Percentiles rank a stretch among this genome's conserved stretches.
Conservation (phyloP, 64 coral and sea anemone genomes). For the Actinia tenebrosa region DNA sequence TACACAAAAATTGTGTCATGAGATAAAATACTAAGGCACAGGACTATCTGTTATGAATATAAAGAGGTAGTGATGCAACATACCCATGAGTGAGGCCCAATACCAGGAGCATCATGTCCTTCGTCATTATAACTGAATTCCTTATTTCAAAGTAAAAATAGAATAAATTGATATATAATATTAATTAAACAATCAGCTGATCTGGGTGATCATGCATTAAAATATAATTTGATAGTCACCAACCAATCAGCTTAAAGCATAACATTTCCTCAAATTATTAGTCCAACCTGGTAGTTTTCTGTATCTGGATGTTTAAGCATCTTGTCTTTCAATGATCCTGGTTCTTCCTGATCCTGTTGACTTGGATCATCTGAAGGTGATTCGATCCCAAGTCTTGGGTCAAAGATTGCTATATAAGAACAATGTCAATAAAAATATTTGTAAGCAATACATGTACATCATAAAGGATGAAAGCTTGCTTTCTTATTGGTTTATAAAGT, state of each 20-base stretch:
- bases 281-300: background rate
- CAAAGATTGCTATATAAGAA: background rate
- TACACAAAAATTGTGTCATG: no score
- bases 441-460: background rate
- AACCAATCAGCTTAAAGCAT: no score
- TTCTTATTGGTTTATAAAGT: background rate
- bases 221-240: no score
- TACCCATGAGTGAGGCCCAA: conserved; percentile 26
- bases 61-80: no score
- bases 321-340: conserved; percentile 55
- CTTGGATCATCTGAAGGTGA: background rate
- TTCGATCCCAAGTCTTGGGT: background rate
- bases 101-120: background rate
- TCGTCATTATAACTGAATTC: background rate
- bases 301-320: conserved; percentile 55
- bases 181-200: no score
- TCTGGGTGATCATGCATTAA: no score
- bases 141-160: no score
- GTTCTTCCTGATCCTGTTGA: background rate
- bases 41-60: no score
- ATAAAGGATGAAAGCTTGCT: background rate
- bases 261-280: no score
- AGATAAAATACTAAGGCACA: no score
- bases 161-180: no score
- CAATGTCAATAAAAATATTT: background rate